Conservation (phyloP, 2,888 invertebrate genomes). For the Frankliniella intonsa region DNA sequence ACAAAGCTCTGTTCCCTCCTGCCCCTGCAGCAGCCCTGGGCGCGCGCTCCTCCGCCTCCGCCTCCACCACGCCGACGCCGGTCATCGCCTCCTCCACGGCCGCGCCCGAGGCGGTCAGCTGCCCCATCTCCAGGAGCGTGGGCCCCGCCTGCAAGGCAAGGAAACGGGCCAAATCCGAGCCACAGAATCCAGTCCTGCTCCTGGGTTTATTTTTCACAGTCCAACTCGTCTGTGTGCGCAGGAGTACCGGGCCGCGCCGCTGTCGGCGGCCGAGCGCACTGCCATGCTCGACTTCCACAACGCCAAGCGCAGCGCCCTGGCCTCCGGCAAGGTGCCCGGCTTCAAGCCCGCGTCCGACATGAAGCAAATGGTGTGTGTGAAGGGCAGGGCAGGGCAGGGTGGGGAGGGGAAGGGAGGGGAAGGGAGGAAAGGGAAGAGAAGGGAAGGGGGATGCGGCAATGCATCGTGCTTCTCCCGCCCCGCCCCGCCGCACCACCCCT, state of each 20-base stretch:
- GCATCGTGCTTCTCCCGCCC: too few species aligned
- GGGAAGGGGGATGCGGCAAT: too few species aligned
- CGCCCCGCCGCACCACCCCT: too few species aligned
- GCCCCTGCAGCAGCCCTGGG: neutral
- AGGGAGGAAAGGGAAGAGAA: too few species aligned
- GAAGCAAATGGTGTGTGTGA: neutral
- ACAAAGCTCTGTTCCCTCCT: too few species aligned
- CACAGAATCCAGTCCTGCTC: too few species aligned
- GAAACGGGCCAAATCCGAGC: neutral
- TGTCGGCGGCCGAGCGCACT: conserved; percentile 42
- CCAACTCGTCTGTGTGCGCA: too few species aligned
- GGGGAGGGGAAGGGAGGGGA: too few species aligned
- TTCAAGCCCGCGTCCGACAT: conserved; percentile 14
- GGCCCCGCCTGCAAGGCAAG: neutral
- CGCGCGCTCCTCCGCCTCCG: neutral
- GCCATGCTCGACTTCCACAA: conserved; percentile 48
- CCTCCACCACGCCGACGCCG: neutral
- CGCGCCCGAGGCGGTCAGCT: neutral
- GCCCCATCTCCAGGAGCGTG: conserved; percentile 7
- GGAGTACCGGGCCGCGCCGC: neutral
- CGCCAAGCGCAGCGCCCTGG: conserved; percentile 46
- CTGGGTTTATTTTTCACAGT: too few species aligned
- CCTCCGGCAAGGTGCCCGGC: conserved; percentile 41
- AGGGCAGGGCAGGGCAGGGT: neutral
- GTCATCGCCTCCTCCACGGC: neutral